Evolutionary conservation across 2,113 vertebrate species (phyloP), one percentile per base, ranked within the genome.

Genomic region (Zeus faber): DNA sequence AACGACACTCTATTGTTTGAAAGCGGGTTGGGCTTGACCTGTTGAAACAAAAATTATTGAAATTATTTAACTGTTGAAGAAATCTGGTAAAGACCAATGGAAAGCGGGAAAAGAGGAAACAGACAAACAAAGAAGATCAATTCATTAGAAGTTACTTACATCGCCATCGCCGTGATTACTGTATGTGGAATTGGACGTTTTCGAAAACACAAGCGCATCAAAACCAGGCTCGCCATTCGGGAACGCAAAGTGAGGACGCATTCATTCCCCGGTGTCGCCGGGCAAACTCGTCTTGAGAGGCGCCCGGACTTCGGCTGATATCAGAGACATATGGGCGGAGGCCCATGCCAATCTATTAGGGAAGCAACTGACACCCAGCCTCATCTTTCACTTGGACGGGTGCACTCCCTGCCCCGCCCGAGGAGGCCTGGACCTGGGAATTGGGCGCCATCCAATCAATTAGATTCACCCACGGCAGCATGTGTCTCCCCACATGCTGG

Each of bases 11-110:
- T 73, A 68, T 82, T 81, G 70, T 76, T 76, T 49, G 45, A 77
- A 81, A 70, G 73, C 76, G 83, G 75, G 80, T 10, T n/a, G 79
- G 76, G 77, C 76, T 88, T 88, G 91, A 93, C 90, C 94, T 96
- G 90, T 86, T 77, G 65, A 66, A 79, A 41, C 17, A 46, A 71
- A 41, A 65, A 56, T 76, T 73, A 57, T n/a, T n/a, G n/a, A n/a
- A n/a, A n/a, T n/a, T n/a, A n/a, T n/a, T n/a, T n/a, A n/a, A n/a
- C n/a, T n/a, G 24, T 41, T 21, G 59, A 64, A 51, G 76, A 73
- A 59, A 31, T 11, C n/a, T n/a, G n/a, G n/a, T n/a, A n/a, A n/a
- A n/a, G n/a, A n/a, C n/a, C n/a, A n/a, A n/a, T n/a, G n/a, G n/a
- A n/a, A n/a, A n/a, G n/a, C n/a, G n/a, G n/a, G n/a, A n/a, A n/a